phyloP scores from a whole-genome alignment of 2,113 vertebrate species.

The Guaruba guarouba region DNA sequence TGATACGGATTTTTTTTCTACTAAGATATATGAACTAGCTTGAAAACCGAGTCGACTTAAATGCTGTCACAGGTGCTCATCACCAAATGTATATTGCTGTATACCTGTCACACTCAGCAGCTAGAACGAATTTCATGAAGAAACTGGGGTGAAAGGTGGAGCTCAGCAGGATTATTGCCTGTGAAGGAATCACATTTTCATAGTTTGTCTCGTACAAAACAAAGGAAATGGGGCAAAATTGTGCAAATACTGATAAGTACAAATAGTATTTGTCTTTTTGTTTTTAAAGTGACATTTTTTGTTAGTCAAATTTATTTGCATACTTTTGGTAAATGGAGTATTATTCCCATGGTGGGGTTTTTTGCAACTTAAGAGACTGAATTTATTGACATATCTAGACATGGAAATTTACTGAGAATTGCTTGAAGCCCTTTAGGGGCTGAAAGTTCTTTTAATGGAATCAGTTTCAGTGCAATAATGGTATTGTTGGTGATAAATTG shows the following conservation, averaged over 20 bases:
- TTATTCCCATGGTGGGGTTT: background rate
- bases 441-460: background rate
- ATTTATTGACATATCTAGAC: constrained; percentile 11
- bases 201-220: constrained; percentile 12
- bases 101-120: background rate
- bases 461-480: constrained; percentile 8
- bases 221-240: background rate
- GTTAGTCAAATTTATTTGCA: background rate
- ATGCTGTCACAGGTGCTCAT: constrained; percentile 19
- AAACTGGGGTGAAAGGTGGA: constrained; percentile 15
- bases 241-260: background rate
- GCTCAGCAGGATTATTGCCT: constrained; percentile 6
- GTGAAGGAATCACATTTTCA: background rate
- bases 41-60: constrained; percentile 48
- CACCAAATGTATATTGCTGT: background rate
- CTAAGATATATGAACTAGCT: constrained; percentile 1
- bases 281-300: background rate
- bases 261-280: background rate
- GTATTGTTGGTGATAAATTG: constrained; percentile 1
- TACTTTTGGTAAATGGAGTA: background rate
- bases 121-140: background rate
- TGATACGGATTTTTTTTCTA: background rate
- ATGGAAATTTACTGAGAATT: constrained; percentile 19
- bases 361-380: background rate
- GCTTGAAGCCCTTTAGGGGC: background rate